phyloP scores from a whole-genome alignment of 2,797 vertebrate species.

The Poecilia picta region DNA sequence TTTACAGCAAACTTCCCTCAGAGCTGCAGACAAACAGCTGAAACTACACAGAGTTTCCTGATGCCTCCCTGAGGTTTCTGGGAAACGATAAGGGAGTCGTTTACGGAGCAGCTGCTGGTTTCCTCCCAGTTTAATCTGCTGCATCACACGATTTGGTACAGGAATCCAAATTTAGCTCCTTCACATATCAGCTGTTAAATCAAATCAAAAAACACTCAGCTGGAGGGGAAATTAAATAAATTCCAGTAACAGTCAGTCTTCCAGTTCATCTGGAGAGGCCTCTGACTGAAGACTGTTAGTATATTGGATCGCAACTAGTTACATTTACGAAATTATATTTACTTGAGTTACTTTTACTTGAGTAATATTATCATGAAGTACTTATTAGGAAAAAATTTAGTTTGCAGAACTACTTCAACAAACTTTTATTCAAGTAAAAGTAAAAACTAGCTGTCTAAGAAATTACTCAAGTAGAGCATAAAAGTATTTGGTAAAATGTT shows the following conservation, averaged over 20 bases:
- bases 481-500: no score
- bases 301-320: no score
- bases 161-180: background rate
- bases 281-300: no score
- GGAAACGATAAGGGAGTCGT: conserved; percentile 23
- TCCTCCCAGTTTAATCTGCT: conserved; percentile 1
- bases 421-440: no score
- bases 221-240: background rate
- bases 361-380: no score
- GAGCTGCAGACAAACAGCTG: conserved; percentile 10
- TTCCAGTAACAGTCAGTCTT: background rate
- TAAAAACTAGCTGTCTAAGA: no score
- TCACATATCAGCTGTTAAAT: background rate
- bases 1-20: conserved; percentile 51
- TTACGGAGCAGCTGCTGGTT: background rate
- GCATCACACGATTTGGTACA: background rate
- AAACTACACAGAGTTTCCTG: conserved; percentile 29
- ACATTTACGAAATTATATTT: no score
- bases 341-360: background rate
- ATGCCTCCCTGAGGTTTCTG: conserved; percentile 6
- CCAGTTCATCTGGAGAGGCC: background rate
- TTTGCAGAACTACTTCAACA: background rate
- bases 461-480: no score
- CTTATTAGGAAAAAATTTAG: no score
- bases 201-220: background rate